phyloP scores from a whole-genome alignment of 2,113 vertebrate species.

The Cyprinodon brontotheroides region DNA sequence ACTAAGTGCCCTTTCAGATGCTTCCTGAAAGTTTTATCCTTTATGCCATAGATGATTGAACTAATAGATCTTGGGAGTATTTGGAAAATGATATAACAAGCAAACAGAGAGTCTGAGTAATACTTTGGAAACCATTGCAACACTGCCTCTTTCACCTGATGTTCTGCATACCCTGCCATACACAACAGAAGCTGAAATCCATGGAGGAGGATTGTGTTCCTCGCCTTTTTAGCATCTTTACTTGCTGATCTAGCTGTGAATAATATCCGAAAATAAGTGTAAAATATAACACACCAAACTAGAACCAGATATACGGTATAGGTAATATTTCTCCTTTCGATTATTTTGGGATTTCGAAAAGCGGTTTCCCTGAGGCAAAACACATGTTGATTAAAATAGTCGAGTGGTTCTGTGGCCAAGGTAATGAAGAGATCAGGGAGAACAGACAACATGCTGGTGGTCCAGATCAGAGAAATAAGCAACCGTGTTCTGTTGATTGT shows the following conservation, averaged over 20 bases:
- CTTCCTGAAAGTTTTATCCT: conserved; percentile 69
- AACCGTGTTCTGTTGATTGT: conserved; percentile 59
- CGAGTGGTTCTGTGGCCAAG: conserved; percentile 38
- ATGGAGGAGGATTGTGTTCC: conserved; percentile 74
- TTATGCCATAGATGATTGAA: conserved; percentile 73
- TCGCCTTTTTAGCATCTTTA: conserved; percentile 67
- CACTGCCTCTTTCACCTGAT: conserved; percentile 20
- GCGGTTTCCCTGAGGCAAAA: conserved; percentile 49
- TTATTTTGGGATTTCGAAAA: conserved; percentile 47
- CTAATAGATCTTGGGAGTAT: conserved; percentile 74
- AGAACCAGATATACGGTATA: conserved; percentile 50
- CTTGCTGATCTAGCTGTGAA: conserved; percentile 54
- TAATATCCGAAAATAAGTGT: conserved; percentile 65
- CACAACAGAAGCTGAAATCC: conserved; percentile 72
- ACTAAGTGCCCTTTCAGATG: conserved; percentile 64
- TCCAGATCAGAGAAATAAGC: conserved; percentile 68
- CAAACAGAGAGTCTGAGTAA: conserved; percentile 49
- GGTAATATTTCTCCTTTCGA: conserved; percentile 54
- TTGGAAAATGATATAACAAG: conserved; percentile 64
- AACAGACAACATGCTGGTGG: conserved; percentile 41
- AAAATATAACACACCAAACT: conserved; percentile 65
- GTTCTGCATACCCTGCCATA: conserved; percentile 57
- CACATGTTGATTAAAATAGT: conserved; percentile 43
- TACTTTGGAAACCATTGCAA: conserved; percentile 32
- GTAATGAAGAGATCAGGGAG: conserved; percentile 65